Conservation (phyloP, 2,888 invertebrate species). For the Eilema caniola region DNA sequence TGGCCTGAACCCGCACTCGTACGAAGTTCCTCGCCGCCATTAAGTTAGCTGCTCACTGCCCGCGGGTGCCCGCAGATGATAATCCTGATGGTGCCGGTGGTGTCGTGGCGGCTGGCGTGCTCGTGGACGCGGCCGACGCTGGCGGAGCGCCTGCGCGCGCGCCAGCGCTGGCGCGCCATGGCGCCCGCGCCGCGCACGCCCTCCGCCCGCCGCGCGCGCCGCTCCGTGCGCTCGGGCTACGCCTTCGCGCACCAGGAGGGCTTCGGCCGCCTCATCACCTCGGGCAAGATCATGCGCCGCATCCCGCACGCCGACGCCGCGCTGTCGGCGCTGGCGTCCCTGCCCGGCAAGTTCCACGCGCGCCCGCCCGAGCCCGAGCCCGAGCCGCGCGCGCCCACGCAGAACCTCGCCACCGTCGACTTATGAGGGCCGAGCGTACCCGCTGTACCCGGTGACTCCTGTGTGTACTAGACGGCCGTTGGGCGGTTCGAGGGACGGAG, state of each 20-base stretch:
- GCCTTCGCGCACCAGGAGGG: constrained; percentile 97
- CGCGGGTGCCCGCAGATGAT: constrained; percentile 83
- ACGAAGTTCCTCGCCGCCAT: too few species aligned
- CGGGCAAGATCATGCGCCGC: constrained; percentile 97
- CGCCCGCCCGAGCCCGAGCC: constrained; percentile 89
- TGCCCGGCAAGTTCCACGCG: constrained; percentile 88
- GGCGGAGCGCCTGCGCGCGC: constrained; percentile 95
- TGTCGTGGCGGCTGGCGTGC: constrained; percentile 98
- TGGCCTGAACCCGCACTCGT: too few species aligned
- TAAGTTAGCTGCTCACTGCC: too few species aligned
- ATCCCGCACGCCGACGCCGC: constrained; percentile 93
- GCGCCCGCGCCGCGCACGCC: constrained; percentile 94
- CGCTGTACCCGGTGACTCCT: too few species aligned
- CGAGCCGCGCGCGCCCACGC: constrained; percentile 88
- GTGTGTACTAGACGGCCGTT: too few species aligned
- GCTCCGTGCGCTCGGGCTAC: constrained; percentile 97
- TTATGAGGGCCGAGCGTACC: constrained; percentile 85
- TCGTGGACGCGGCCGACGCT: constrained; percentile 96
- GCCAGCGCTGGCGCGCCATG: constrained; percentile 90
- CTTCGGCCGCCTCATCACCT: constrained; percentile 93
- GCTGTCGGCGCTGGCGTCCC: constrained; percentile 87
- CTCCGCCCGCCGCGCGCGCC: constrained; percentile 94
- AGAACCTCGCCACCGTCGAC: constrained; percentile 91
- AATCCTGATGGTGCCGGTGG: constrained; percentile 96
- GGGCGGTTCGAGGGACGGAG: too few species aligned